Evolutionary conservation across 2,113 vertebrate species (phyloP).

Genomic region (Cacatua alba): DNA sequence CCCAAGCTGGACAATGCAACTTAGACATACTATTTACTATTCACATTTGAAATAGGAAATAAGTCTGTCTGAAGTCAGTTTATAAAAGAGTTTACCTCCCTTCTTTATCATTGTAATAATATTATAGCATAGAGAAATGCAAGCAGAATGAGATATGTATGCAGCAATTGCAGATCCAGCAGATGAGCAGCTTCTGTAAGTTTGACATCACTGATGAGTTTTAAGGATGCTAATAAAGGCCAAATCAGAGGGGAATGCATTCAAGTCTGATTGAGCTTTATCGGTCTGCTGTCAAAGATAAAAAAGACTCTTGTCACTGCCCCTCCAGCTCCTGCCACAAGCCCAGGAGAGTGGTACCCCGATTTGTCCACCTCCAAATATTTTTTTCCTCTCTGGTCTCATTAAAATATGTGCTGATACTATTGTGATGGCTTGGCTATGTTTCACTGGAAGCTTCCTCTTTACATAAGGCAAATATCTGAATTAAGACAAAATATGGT

Average conservation of each 20-base stretch:
- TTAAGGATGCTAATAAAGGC: slow-evolving; percentile 6
- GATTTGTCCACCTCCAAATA: neutral
- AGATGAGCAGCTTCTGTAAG: neutral
- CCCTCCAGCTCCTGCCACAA: neutral
- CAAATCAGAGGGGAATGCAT: neutral
- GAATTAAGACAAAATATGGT: neutral
- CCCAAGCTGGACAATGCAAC: neutral
- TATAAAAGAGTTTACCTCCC: neutral
- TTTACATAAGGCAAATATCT: neutral
- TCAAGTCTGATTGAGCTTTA: neutral
- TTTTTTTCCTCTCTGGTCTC: neutral
- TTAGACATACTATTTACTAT: neutral
- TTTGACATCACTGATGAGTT: neutral
- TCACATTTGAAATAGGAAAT: neutral
- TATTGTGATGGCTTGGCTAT: neutral
- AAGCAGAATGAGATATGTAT: neutral
- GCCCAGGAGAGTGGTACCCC: neutral
- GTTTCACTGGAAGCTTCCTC: neutral
- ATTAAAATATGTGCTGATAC: neutral
- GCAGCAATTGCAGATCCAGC: neutral
- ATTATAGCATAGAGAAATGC: neutral
- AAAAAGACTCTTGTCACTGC: neutral
- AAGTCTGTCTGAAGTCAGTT: neutral
- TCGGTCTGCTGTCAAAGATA: neutral
- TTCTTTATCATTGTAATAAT: neutral